These are phyloP conservation scores for Oncorhynchus gorbuscha DNA, from an alignment of 2,113 vertebrate species.

Conservation along the genomic window DNA sequence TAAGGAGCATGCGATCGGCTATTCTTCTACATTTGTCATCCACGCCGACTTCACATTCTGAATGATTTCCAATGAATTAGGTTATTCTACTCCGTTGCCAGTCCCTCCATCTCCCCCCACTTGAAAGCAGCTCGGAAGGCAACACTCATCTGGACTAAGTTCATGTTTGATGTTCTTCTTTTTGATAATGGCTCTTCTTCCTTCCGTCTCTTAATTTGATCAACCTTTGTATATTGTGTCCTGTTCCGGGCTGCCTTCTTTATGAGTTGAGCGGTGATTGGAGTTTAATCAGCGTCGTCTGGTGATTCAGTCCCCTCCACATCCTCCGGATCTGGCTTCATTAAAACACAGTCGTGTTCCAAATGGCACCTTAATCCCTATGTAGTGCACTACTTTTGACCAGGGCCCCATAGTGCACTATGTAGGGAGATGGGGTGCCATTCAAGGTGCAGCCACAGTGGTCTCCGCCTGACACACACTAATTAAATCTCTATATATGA, in stretches of 20 bases:
- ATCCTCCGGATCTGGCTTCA: constrained; percentile 68
- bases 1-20: constrained; percentile 68
- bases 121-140: not conserved
- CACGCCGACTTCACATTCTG: constrained; percentile 59
- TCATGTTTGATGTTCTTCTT: constrained; percentile 14
- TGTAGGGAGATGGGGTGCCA: too few species aligned
- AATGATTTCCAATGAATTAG: constrained; percentile 67
- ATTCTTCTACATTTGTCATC: constrained; percentile 73
- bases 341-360: constrained; percentile 40
- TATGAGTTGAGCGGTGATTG: constrained; percentile 43
- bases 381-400: too few species aligned
- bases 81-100: constrained; percentile 51
- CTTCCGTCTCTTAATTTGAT: constrained; percentile 25
- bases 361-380: too few species aligned
- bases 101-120: constrained; percentile 5
- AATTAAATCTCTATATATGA: constrained; percentile 76
- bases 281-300: constrained; percentile 53
- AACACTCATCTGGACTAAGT: too few species aligned
- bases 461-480: constrained; percentile 24
- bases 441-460: constrained; percentile 33
- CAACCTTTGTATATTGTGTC: constrained; percentile 33
- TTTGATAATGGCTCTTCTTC: not conserved
- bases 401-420: too few species aligned
- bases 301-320: constrained; percentile 56
- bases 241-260: constrained; percentile 27